Conservation (phyloP, 2,113 vertebrate genomes). For the Benitochromis conjunctus region DNA sequence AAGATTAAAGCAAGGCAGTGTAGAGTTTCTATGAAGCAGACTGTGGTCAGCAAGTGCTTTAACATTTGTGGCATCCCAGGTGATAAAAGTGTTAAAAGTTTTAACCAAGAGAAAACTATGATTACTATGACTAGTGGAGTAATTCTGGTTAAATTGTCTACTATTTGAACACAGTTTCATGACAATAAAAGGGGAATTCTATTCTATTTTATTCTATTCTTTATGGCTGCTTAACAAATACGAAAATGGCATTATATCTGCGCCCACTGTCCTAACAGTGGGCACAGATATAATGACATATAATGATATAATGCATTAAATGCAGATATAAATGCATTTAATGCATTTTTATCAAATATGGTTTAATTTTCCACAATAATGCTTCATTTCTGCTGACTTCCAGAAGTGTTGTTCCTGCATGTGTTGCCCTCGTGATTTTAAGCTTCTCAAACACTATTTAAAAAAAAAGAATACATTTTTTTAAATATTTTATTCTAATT, state of each 20-base stretch:
- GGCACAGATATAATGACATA: no score
- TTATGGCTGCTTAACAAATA: not conserved
- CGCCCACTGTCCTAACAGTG: not conserved
- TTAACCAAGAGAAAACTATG: not conserved
- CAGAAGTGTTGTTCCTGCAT: not conserved
- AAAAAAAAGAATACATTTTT: not conserved
- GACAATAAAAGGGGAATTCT: not conserved
- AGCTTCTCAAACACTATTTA: not conserved
- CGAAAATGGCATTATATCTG: not conserved
- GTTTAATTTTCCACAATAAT: not conserved
- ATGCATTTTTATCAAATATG: not conserved
- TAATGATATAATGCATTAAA: no score
- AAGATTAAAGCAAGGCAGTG: not conserved
- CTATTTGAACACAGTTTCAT: rapidly evolving
- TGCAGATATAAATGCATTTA: no score
- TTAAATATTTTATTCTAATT: rapidly evolving
- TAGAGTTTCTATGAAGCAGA: not conserved
- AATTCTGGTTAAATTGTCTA: not conserved
- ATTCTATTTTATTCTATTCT: not conserved
- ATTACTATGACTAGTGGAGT: not conserved
- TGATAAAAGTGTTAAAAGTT: not conserved
- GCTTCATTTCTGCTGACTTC: not conserved
- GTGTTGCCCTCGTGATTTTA: not conserved
- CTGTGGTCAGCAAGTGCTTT: not conserved
- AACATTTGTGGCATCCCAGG: not conserved